These are phyloP conservation scores for Drepana arcuata DNA, from an alignment of 1,140 invertebrate genomes.

Conservation along the genomic window DNA sequence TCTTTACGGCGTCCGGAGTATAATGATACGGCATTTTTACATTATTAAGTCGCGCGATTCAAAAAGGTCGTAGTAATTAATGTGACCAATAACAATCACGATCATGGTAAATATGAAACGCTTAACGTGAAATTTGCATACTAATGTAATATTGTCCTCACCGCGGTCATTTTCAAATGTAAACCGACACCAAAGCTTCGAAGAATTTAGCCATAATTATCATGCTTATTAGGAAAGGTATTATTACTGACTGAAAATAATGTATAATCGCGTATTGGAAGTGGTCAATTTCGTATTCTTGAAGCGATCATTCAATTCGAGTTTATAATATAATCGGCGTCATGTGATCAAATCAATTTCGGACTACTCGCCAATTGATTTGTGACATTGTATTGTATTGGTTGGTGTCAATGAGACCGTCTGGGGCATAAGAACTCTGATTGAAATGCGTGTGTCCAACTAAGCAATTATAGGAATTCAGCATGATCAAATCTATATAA, in stretches of 20 bases:
- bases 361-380: conserved; percentile 35
- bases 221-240: too few species aligned
- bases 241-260: too few species aligned
- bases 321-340: too few species aligned
- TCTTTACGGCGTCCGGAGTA: conserved; percentile 36
- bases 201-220: too few species aligned
- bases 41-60: conserved; percentile 41
- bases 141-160: conserved; percentile 18
- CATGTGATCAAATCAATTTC: too few species aligned
- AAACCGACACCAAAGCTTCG: too few species aligned
- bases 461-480: too few species aligned
- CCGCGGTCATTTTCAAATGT: conserved; percentile 16
- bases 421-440: conserved; percentile 17
- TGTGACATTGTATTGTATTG: conserved; percentile 37
- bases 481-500: too few species aligned
- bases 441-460: conserved; percentile 34
- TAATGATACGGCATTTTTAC: conserved; percentile 43
- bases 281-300: too few species aligned
- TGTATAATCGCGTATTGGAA: too few species aligned
- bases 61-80: conserved; percentile 61
- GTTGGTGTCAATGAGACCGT: conserved; percentile 38
- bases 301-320: too few species aligned
- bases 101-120: conserved; percentile 26
- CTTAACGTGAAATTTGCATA: conserved; percentile 36
- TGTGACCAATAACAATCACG: conserved; percentile 42